phyloP scores from a whole-genome alignment of 1,140 invertebrate genomes.

The Eciton burchellii region DNA sequence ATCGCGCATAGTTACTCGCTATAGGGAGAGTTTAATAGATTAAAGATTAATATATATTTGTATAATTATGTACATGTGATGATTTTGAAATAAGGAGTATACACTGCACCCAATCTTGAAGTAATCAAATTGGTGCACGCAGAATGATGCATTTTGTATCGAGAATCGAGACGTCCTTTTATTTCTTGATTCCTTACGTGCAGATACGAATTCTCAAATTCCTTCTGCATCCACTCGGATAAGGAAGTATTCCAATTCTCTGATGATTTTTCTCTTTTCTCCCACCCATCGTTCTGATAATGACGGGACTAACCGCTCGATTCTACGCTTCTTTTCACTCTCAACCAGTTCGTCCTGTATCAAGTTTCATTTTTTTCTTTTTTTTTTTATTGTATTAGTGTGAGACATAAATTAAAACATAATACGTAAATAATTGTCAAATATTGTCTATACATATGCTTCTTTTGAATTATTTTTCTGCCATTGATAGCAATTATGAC shows the following conservation, averaged over 20 bases:
- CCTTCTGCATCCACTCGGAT: slow-evolving; percentile 90
- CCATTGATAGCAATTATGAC: slow-evolving; percentile 91
- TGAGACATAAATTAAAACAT: too few species aligned
- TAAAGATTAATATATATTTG: background rate
- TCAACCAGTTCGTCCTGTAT: slow-evolving; percentile 89
- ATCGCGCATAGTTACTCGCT: too few species aligned
- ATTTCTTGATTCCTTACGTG: slow-evolving; percentile 88
- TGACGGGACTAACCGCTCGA: slow-evolving; percentile 88
- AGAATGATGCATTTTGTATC: slow-evolving; percentile 53
- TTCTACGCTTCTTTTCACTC: slow-evolving; percentile 89
- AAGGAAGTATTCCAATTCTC: slow-evolving; percentile 92
- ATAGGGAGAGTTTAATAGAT: too few species aligned
- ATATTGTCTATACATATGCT: slow-evolving; percentile 87
- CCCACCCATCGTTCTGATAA: slow-evolving; percentile 92
- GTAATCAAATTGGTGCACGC: background rate
- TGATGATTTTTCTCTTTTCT: slow-evolving; percentile 90
- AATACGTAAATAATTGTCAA: too few species aligned
- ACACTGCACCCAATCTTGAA: background rate
- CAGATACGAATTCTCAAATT: slow-evolving; percentile 89
- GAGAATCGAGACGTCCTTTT: slow-evolving; percentile 68
- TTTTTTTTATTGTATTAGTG: too few species aligned
- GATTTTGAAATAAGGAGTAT: slow-evolving; percentile 4
- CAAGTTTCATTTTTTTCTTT: slow-evolving; percentile 46
- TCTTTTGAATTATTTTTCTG: slow-evolving; percentile 87
- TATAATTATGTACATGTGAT: background rate